Evolutionary conservation across 2,113 vertebrate genomes (phyloP), one percentile per base, ranked within the genome.

Genomic region (Mixornis gularis): DNA sequence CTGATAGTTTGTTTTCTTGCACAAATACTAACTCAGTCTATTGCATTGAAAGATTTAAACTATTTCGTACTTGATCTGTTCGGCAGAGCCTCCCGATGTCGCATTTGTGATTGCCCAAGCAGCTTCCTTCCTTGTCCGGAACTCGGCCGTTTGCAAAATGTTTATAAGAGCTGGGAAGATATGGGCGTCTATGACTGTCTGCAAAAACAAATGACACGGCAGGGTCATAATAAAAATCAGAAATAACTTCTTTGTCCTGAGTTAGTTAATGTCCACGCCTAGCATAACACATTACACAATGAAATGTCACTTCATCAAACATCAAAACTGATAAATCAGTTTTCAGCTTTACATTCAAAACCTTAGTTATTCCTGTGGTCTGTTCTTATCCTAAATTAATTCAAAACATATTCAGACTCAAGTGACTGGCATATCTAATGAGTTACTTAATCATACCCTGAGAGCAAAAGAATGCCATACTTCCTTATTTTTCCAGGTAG

Each of bases 71-170:
- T 99, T 98, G 94, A 99, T 99, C 95, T 99, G 99, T 94, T 99
- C 99, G 10, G 98, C 97, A 79, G 99, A 99, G 74, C 99, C 99
- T 76, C 99, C 99, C 1, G 99, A 99, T 17, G 99, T 99, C 65
- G 99, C 99, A 44, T 99, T 99, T 95, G 99, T 99, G 86, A 99
- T 99, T 62, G 99, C 99, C 99, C 99, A 99, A 6, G 99, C 99
- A 17, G 99, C 99, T 96, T 99, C 99, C 96, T 99, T 99, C 89
- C 99, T 98, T 95, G 99, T 99, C 89, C 99, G 98, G 96, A 99
- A 99, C 96, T 99, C 99, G 55, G 99, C 98, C 1, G 98, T 99
- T 97, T 99, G 99, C 94, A 99, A 98, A 95, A 99, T 99, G 87
- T 86, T 98, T 96, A 99, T 99, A 81, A 99, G 98, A 90, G 98